Evolutionary conservation across 2,797 vertebrate species (phyloP).

Genomic region (Cyprinella venusta): DNA sequence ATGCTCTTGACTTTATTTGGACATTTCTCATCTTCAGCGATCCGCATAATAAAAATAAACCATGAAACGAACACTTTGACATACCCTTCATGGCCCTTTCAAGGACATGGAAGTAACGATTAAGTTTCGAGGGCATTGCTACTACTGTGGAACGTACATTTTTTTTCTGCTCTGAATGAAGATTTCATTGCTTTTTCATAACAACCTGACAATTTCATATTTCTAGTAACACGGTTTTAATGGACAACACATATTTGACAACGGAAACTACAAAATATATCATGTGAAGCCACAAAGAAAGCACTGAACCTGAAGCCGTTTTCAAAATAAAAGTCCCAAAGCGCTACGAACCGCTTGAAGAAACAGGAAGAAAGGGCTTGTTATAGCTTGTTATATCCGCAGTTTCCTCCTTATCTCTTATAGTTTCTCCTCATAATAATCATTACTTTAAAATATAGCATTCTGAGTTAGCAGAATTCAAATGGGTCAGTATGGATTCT

Average conservation of each 20-base stretch:
- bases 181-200: background rate
- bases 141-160: background rate
- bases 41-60: background rate
- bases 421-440: no score
- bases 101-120: background rate
- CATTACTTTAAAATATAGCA: no score
- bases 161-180: background rate
- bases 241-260: background rate
- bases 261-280: constrained; percentile 3
- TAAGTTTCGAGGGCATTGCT: background rate
- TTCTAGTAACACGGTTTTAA: background rate
- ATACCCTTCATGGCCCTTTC: no score
- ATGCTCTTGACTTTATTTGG: no score
- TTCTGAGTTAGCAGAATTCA: no score
- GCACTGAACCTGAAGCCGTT: background rate
- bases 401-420: no score
- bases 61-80: background rate
- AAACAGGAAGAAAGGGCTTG: no score
- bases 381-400: no score
- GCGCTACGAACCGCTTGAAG: no score
- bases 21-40: background rate
- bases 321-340: constrained; percentile 19
- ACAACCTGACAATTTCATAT: background rate
- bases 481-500: no score
- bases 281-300: constrained; percentile 14